phyloP scores from a whole-genome alignment of 2,797 vertebrate genomes.

The Lemur catta region DNA sequence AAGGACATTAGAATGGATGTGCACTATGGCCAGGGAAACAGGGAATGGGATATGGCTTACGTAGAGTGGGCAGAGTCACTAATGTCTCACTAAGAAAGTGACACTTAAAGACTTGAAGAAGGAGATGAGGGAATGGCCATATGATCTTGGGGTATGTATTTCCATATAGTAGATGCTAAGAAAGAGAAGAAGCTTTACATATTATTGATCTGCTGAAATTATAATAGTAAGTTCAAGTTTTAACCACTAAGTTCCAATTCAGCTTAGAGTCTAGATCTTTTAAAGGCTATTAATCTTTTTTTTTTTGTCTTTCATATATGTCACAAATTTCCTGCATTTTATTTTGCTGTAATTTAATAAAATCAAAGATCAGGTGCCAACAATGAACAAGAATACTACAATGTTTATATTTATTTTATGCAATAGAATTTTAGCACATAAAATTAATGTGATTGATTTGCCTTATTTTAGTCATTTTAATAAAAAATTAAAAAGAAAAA shows the following conservation, averaged over 20 bases:
- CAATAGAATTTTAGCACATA: background rate
- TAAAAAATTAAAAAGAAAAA: background rate
- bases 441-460: background rate
- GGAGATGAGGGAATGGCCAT: background rate
- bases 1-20: background rate
- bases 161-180: background rate
- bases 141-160: background rate
- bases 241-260: background rate
- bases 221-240: background rate
- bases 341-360: background rate
- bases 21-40: background rate
- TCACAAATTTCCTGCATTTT: background rate
- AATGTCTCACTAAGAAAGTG: background rate
- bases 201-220: background rate
- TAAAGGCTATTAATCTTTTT: background rate
- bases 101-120: background rate
- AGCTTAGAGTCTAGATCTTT: background rate
- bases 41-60: too few relatives aligned
- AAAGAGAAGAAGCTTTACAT: background rate
- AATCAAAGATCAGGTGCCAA: background rate
- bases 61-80: rapidly evolving
- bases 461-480: background rate
- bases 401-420: background rate
- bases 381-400: background rate
- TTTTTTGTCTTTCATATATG: background rate